Evolutionary conservation across 1,140 invertebrate species (phyloP), one percentile per base, ranked within the genome.

Genomic region (Ganaspis sp.): DNA sequence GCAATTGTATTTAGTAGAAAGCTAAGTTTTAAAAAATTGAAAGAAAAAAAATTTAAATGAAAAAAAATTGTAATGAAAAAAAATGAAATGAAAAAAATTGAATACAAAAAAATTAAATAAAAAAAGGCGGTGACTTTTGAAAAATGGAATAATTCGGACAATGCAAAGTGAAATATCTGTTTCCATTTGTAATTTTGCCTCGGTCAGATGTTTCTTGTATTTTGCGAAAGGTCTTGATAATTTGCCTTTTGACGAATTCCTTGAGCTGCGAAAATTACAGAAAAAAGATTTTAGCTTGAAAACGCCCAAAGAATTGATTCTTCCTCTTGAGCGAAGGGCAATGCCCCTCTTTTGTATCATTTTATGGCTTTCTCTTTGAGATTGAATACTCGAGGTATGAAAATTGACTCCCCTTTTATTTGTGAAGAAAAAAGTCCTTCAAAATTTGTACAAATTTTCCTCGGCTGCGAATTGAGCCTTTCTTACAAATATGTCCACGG

Each of bases 271-370:
- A 49, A 49, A 49, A 49, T 49, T 49, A 49, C 38, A 40, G 4
- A 17, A 17, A 49, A 49, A 17, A 5, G 42, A n/a, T 45, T 17
- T 49, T 49, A 49, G 15, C 17, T 49, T 49, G 45, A 49, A 49
- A 49, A 49, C 17, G 45, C 15, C 17, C 45, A 5, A 49, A 17
- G 17, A 49, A 49, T 49, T 49, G 45, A 49, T 49, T 49, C 45
- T 49, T 49, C 45, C 45, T 49, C 45, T 17, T 49, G 45, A 49
- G 45, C 17, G 45, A 49, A 49, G 45, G 45, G 45, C 45, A 49
- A 49, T 49, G 45, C 45, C 45, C 45, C 17, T 49, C 45, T 49
- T 49, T 49, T 49, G 45, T 49, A 49, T 45, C 15, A 49, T 49
- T 49, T 49, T n/a, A 17, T 45, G 12, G 1, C 45, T 49, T n/a